Evolutionary conservation across 2,797 vertebrate genomes (phyloP).

Genomic region (Trachurus trachurus): DNA sequence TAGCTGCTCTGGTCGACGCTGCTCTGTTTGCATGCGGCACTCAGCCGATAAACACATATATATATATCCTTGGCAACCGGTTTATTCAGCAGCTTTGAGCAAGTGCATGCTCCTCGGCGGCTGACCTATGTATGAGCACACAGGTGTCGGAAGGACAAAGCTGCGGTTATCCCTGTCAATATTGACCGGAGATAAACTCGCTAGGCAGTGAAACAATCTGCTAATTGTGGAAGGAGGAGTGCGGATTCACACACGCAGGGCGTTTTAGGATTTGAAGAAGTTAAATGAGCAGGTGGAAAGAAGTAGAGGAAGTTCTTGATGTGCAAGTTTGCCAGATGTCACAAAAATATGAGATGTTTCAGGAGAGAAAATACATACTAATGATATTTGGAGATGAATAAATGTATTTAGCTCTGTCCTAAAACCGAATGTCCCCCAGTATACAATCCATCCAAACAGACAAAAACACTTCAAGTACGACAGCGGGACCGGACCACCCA

Average conservation of each 20-base stretch:
- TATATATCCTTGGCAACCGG: slow-evolving; percentile 1
- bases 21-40: slow-evolving; percentile 46
- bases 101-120: not conserved
- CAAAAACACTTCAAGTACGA: not conserved
- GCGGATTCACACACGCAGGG: not conserved
- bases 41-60: slow-evolving; percentile 23
- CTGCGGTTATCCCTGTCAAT: slow-evolving; percentile 56
- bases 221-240: not conserved
- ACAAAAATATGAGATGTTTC: no score
- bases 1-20: slow-evolving; percentile 8
- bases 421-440: not conserved
- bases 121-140: not conserved
- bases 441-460: slow-evolving; percentile 4
- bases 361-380: no score
- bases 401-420: not conserved
- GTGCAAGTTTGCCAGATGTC: not conserved
- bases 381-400: not conserved
- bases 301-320: not conserved
- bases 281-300: no score
- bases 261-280: not conserved
- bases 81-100: slow-evolving; percentile 47
- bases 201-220: slow-evolving; percentile 58
- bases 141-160: slow-evolving; percentile 55
- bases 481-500: not conserved
- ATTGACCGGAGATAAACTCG: slow-evolving; percentile 68